A percentile compares a stretch with the other conserved stretches of the same genome.
Evolutionary conservation across 2,113 vertebrate species (phyloP).

Genomic region (Psophia crepitans): DNA sequence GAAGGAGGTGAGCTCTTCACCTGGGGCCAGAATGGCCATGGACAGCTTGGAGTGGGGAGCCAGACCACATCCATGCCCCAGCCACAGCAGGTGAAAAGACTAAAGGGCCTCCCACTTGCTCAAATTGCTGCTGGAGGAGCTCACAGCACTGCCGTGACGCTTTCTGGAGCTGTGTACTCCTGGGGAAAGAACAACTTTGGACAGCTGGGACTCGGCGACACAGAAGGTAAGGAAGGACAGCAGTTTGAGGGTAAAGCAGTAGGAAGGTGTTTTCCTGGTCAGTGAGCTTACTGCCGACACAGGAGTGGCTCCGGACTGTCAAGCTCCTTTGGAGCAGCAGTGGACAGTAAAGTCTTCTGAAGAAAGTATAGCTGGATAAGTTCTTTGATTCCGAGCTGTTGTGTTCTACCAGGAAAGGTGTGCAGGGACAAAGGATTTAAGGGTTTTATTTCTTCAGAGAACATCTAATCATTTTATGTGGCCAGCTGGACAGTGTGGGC

Average conservation of each 20-base stretch:
- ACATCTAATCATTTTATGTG: not conserved
- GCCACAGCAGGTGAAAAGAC: conserved; percentile 78
- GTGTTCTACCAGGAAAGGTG: not conserved
- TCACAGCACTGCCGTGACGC: conserved; percentile 84
- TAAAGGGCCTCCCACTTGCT: conserved; percentile 83
- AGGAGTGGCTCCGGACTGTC: not conserved
- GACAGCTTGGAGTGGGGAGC: conserved; percentile 86
- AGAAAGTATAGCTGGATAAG: not conserved
- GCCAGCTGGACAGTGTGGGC: not conserved
- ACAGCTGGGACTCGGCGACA: conserved; percentile 90
- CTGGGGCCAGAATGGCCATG: conserved; percentile 84
- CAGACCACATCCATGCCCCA: conserved; percentile 19
- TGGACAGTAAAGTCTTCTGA: not conserved
- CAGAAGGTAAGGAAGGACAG: conserved; percentile 69
- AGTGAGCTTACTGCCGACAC: not conserved
- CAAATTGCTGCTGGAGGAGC: conserved; percentile 87
- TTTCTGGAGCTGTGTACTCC: conserved; percentile 88
- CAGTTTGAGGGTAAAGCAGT: not conserved
- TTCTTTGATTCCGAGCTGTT: not conserved
- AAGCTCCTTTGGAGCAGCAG: not conserved
- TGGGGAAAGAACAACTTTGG: conserved; percentile 91
- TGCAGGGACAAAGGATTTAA: not conserved
- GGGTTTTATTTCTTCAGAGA: not conserved
- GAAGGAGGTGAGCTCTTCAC: conserved; percentile 88
- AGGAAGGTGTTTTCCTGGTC: not conserved